Conservation (phyloP, 2,797 vertebrate genomes). For the Melanotaenia boesemani region DNA sequence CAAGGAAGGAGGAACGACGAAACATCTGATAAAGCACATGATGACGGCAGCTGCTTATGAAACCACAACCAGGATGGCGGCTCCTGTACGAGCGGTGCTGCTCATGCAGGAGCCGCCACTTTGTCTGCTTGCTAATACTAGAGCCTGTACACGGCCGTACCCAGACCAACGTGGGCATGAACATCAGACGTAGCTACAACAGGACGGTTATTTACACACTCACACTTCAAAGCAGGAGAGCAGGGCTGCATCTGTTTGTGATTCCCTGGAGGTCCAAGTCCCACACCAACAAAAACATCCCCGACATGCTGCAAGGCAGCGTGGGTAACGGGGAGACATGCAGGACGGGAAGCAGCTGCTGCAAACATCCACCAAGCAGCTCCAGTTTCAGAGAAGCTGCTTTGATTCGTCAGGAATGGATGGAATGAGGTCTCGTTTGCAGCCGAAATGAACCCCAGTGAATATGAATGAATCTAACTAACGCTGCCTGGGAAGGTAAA, state of each 20-base stretch:
- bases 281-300: slow-evolving; percentile 50
- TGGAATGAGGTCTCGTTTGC: too few species aligned
- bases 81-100: background rate
- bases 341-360: too few species aligned
- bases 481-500: too few species aligned
- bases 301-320: slow-evolving; percentile 33
- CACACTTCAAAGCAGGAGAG: background rate
- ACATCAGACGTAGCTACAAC: slow-evolving; percentile 7
- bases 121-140: slow-evolving; percentile 68
- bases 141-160: slow-evolving; percentile 54
- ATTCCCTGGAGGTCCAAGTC: slow-evolving; percentile 41
- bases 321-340: slow-evolving; percentile 29
- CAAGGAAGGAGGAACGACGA: background rate
- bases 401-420: too few species aligned
- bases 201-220: slow-evolving; percentile 28
- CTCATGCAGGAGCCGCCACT: too few species aligned
- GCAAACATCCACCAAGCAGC: slow-evolving; percentile 7
- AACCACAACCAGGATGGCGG: background rate
- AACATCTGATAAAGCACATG: slow-evolving; percentile 20
- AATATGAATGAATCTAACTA: too few species aligned
- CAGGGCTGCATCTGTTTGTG: slow-evolving; percentile 56
- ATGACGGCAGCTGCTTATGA: background rate
- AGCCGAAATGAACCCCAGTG: too few species aligned
- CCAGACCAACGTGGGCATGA: background rate
- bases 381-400: background rate